Base-by-base conservation (phyloP, 1,140 invertebrate genomes). In the Polypedilum pembai region DNA sequence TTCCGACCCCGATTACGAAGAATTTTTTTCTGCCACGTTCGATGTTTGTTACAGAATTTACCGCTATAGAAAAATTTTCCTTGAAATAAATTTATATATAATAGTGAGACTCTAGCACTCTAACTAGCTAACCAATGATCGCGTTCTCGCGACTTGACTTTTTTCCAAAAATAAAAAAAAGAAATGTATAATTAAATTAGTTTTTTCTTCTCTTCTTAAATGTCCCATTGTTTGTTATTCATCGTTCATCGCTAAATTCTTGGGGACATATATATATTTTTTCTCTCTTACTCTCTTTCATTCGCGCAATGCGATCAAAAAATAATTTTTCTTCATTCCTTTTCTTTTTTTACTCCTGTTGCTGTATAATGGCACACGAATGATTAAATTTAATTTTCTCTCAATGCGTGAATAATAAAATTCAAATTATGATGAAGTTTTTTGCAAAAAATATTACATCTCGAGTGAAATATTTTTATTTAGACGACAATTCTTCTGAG, bases 161-260 rank as follows among this genome's bases (percentile, higher is more conserved):
- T 69, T 56, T 69, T 69, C 65, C 65, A 69, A 69, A 69, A 69
- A 69, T 69, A 69, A 69, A 69, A 69, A 18, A 69, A 69, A 69
- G 18, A 66, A 69, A 20, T 33, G 5, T 18, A 69, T 69, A 69
- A 69, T 69, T 21, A 69, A 69, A 69, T 69, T 69, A 69, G 65
- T 69, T 69, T 69, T n/a, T 69, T 21, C 17, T 69, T 21, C 17
- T 69, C 17, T 69, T 56, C n/a, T n/a, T 56, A n/a, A 56, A 56
- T 69, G 65, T 69, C 65, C 20, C 65, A 69, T 69, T 69, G 65
- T 69, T 69, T 18, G 17, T 69, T 69, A 69, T 69, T 69, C n/a
- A 56, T 56, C 45, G 45, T 56, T 69, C n/a, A 56, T 56, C 45
- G 45, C n/a, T n/a, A n/a, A 56, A 56, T 56, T 56, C 12, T 56